A percentile compares a stretch with the other conserved stretches of the same genome.
Evolutionary conservation across 2,797 vertebrate genomes (phyloP).

Genomic region (Brachyalestes nurse): DNA sequence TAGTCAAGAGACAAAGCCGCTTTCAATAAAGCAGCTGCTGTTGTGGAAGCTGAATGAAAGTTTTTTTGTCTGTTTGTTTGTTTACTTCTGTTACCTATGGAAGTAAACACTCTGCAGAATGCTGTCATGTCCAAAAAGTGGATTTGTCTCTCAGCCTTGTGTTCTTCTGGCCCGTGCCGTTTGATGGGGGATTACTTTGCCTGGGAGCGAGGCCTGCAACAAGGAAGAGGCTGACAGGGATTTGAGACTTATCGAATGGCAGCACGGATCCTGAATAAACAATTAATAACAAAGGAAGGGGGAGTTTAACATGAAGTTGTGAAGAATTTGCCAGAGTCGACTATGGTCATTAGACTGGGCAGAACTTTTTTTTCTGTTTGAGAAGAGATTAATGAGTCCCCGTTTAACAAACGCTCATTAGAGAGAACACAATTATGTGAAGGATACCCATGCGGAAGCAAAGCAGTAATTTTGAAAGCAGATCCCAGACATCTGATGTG

Average conservation of each 20-base stretch:
- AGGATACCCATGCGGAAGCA: conserved; percentile 32
- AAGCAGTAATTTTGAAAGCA: conserved; percentile 43
- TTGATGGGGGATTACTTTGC: conserved; percentile 57
- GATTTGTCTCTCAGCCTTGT: conserved; percentile 38
- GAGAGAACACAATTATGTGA: conserved; percentile 44
- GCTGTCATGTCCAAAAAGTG: conserved; percentile 47
- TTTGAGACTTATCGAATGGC: conserved; percentile 57
- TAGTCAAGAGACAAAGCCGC: neutral
- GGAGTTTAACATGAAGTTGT: conserved; percentile 31
- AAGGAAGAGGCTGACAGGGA: conserved; percentile 52
- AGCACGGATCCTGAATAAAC: conserved; percentile 57
- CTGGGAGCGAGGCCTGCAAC: conserved; percentile 24
- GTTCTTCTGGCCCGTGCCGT: conserved; percentile 41
- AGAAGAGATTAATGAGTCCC: conserved; percentile 59
- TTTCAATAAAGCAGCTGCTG: conserved; percentile 8
- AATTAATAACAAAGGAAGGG: conserved; percentile 53
- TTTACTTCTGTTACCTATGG: conserved; percentile 16
- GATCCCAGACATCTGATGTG: conserved; percentile 42
- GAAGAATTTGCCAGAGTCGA: conserved; percentile 33
- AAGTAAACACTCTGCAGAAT: conserved; percentile 32
- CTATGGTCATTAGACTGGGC: conserved; percentile 34
- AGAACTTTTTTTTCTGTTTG: conserved; percentile 28
- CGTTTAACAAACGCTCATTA: conserved; percentile 54
- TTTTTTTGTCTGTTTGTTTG: neutral
- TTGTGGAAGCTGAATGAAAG: conserved; percentile 32